These are phyloP conservation scores for Miichthys miiuy DNA, from an alignment of 2,797 vertebrate genomes.

Conservation along the genomic window DNA sequence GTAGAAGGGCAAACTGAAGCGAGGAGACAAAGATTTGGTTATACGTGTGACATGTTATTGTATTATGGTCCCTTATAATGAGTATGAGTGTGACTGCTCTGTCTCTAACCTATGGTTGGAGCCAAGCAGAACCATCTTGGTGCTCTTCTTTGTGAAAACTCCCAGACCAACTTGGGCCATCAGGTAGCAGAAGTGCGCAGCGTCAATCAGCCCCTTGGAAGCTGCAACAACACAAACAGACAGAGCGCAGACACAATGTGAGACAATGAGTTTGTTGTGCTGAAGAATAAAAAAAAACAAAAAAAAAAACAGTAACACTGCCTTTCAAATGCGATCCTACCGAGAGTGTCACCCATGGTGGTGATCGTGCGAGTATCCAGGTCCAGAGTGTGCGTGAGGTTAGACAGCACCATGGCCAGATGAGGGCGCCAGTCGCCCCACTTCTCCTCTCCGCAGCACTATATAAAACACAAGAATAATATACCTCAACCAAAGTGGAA, in stretches of 20 bases:
- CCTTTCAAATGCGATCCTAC: constrained; percentile 77
- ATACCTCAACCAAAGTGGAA: not conserved
- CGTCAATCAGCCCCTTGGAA: constrained; percentile 93
- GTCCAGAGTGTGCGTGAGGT: constrained; percentile 92
- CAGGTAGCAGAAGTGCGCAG: constrained; percentile 97
- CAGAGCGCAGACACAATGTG: not conserved
- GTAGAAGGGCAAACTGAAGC: constrained; percentile 88
- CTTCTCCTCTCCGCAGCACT: constrained; percentile 98
- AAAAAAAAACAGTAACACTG: not conserved
- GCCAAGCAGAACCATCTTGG: constrained; percentile 95
- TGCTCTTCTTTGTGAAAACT: constrained; percentile 94
- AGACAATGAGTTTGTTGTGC: not conserved
- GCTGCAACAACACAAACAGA: constrained; percentile 79
- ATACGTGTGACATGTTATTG: not conserved
- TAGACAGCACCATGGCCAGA: constrained; percentile 97
- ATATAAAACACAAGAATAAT: not conserved
- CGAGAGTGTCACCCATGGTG: constrained; percentile 98
- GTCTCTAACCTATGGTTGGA: constrained; percentile 93
- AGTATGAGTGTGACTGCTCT: not conserved
- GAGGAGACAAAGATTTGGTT: constrained; percentile 29
- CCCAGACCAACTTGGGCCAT: constrained; percentile 97
- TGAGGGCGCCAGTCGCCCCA: constrained; percentile 99
- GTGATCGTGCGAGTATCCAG: constrained; percentile 93
- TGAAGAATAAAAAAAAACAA: not conserved
- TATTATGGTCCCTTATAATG: not conserved